Percentiles rank a stretch among this genome's conserved stretches.
Evolutionary conservation across 2,888 invertebrate genomes (phyloP).

Genomic region (Apeira syringaria): DNA sequence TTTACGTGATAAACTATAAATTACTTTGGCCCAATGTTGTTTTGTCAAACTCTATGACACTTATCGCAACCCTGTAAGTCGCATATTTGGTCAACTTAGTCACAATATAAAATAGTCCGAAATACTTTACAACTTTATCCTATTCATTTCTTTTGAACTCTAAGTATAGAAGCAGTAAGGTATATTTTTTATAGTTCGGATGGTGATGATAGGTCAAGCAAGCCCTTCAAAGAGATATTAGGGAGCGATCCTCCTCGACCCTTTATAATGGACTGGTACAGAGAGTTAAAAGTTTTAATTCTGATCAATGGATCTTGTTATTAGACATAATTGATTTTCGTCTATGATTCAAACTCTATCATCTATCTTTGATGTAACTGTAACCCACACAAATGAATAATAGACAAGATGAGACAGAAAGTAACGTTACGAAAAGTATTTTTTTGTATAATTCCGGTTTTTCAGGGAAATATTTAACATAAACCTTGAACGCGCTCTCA

Average conservation of each 20-base stretch:
- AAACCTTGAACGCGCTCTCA: too few relatives aligned
- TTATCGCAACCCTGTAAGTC: constrained; percentile 15
- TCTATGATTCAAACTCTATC: too few relatives aligned
- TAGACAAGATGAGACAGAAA: too few relatives aligned
- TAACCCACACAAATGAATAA: too few relatives aligned
- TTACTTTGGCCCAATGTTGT: constrained; percentile 45
- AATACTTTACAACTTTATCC: not conserved
- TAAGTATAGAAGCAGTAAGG: constrained; percentile 5
- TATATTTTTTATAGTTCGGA: not conserved
- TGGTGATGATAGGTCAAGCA: constrained; percentile 4
- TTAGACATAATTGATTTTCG: constrained; percentile 8
- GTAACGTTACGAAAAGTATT: too few relatives aligned
- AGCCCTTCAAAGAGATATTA: constrained; percentile 21
- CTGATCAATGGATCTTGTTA: constrained; percentile 36
- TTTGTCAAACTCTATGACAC: constrained; percentile 8
- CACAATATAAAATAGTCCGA: not conserved
- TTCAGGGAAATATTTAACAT: too few relatives aligned
- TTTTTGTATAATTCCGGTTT: too few relatives aligned
- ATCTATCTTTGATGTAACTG: too few relatives aligned
- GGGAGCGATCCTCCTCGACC: constrained; percentile 31
- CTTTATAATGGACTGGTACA: constrained; percentile 59
- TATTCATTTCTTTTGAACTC: not conserved
- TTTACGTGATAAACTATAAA: constrained; percentile 76
- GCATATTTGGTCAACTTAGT: constrained; percentile 13
- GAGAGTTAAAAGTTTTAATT: constrained; percentile 52